Conservation (phyloP, 2,113 vertebrate genomes). For the Colistium nudipinnis region DNA sequence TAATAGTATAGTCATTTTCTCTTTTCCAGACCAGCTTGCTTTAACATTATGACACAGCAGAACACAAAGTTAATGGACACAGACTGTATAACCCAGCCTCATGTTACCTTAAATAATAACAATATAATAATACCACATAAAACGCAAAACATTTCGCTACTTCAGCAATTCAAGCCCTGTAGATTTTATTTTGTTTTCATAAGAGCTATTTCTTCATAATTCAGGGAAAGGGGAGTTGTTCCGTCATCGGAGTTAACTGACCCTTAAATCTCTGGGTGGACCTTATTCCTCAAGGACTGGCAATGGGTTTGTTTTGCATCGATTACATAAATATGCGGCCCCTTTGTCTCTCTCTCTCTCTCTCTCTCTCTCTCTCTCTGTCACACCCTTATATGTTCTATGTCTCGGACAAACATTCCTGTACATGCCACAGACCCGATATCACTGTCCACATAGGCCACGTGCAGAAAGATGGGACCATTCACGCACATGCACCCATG, state of each 20-base stretch:
- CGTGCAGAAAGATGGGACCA: constrained; percentile 17
- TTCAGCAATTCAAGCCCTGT: background rate
- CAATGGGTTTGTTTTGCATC: constrained; percentile 2
- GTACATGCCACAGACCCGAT: constrained; percentile 21
- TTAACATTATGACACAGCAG: background rate
- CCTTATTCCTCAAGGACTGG: background rate
- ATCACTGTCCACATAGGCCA: constrained; percentile 52
- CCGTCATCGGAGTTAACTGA: background rate
- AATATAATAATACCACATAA: too few relatives aligned
- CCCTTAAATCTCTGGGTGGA: background rate
- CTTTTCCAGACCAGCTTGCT: background rate
- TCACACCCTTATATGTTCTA: background rate
- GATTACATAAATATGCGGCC: constrained; percentile 32
- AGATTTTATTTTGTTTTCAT: background rate
- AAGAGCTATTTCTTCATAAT: too few relatives aligned
- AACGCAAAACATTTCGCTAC: background rate
- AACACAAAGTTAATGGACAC: background rate
- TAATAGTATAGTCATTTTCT: too few relatives aligned
- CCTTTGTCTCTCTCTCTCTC: background rate
- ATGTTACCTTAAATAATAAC: too few relatives aligned
- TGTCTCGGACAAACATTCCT: constrained; percentile 7
- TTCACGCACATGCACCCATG: constrained; percentile 13
- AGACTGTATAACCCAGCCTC: background rate
- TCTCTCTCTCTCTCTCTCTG: constrained; percentile 5
- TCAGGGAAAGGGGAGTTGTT: too few relatives aligned